phyloP scores from a whole-genome alignment of 2,888 invertebrate genomes.

The Apodemia duryi region DNA sequence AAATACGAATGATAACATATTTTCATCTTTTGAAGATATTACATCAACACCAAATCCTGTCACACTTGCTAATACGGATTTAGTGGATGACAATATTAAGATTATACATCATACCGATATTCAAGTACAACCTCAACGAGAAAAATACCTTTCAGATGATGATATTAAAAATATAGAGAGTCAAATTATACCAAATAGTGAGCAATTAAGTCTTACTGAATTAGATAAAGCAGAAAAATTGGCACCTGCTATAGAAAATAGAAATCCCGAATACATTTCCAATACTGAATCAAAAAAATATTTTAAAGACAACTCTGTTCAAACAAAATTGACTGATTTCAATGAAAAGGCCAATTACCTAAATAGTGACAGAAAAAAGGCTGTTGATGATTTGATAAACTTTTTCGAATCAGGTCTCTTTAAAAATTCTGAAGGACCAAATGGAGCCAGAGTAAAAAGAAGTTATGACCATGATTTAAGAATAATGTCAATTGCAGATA shows the following conservation, averaged over 20 bases:
- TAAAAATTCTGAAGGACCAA: slow-evolving; percentile 28
- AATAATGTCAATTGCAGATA: slow-evolving; percentile 45
- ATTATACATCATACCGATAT: slow-evolving; percentile 47
- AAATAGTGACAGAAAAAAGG: slow-evolving; percentile 57
- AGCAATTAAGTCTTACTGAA: slow-evolving; percentile 30
- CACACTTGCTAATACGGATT: slow-evolving; percentile 45
- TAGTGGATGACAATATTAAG: slow-evolving; percentile 51
- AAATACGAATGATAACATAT: slow-evolving; percentile 37
- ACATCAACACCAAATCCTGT: slow-evolving; percentile 33
- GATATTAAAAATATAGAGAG: slow-evolving; percentile 57
- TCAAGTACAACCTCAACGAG: slow-evolving; percentile 45
- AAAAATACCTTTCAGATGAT: slow-evolving; percentile 48
- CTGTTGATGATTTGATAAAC: slow-evolving; percentile 63
- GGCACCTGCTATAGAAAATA: slow-evolving; percentile 27
- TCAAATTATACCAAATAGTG: slow-evolving; percentile 57
- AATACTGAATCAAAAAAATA: slow-evolving; percentile 37
- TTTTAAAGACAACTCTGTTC: slow-evolving; percentile 34
- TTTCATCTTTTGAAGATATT: slow-evolving; percentile 16
- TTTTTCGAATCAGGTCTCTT: slow-evolving; percentile 58
- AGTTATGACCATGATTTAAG: slow-evolving; percentile 51
- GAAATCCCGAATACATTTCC: slow-evolving; percentile 35
- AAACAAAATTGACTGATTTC: slow-evolving; percentile 24
- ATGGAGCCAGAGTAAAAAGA: slow-evolving; percentile 44
- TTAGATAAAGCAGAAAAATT: slow-evolving; percentile 24
- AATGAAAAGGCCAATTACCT: slow-evolving; percentile 35